Base-by-base conservation (phyloP, 2,797 vertebrate species). In the Xiphophorus birchmanni region DNA sequence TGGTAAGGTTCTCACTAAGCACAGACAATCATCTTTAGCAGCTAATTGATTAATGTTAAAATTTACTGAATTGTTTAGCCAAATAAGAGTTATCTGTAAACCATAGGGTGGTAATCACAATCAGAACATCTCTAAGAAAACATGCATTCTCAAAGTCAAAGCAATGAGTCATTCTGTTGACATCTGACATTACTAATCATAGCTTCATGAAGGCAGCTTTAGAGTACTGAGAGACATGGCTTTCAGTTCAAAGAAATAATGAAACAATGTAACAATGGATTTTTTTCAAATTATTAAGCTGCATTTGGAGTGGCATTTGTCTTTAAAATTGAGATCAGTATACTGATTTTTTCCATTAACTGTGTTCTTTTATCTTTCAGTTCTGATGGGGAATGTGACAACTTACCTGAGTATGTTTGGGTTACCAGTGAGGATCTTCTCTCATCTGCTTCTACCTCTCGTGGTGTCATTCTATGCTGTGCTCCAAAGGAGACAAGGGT, bases 371-470 rank as follows among this genome's bases (percentile, higher is more conserved):
- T 90, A 7, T 82, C 0, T 94, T 93, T 87, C 82, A 95, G 95
- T 81, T 52, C 69, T 93, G 56, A 76, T 91, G 72, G 73, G 67
- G 45, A 92, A 91, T 23, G 5, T 87, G 69, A 3, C 91, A 76
- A 58, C 81, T 29, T 88, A 91, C 54, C 40, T 90, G 69, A 90
- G 78, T 65, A 88, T 91, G 75, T 69, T 88, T 63, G 87, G 86
- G 42, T 80, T 91, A 32, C 82, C 83, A 37, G 78, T 52, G 1
- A 90, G 52, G 76, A 45, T 87, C 48, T 60, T 95, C 0, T 92
- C 80, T 37, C 86, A 82, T 80, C 71, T 95, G 56, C 81, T 96
- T 40, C 78, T 95, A 0, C 86, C 93, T 29, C 52, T 94, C 48
- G 84, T 85, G 5, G 69, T 93, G 60, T 74, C 21, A 1, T 80